These are phyloP conservation scores for Onthophagus sagittarius DNA, from an alignment of 2,888 invertebrate species.

Conservation along the genomic window DNA sequence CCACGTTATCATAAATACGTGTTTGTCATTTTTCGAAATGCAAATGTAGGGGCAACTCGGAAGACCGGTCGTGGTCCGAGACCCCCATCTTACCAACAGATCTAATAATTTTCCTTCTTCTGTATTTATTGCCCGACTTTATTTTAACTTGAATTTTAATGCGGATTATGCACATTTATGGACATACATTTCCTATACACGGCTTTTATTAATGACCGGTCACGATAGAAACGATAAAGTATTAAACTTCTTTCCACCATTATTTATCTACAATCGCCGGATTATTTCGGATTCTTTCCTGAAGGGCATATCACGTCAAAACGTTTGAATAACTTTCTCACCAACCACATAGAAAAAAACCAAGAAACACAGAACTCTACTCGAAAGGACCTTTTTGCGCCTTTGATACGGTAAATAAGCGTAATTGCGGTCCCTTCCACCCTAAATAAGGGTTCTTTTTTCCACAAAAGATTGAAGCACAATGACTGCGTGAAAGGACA, in stretches of 20 bases:
- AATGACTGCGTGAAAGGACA: neutral
- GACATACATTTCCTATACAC: conserved; percentile 9
- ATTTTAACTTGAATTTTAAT: conserved; percentile 14
- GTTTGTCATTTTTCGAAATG: conserved; percentile 5
- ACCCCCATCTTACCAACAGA: neutral
- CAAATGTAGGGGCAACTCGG: neutral
- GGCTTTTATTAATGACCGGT: conserved; percentile 8
- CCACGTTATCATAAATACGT: conserved; percentile 9
- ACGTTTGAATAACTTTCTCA: neutral
- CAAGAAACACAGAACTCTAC: neutral
- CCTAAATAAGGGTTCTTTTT: neutral
- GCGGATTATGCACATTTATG: conserved; percentile 13
- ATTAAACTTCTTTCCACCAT: neutral
- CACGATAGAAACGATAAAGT: neutral
- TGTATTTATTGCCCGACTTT: conserved; percentile 13
- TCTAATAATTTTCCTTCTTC: neutral
- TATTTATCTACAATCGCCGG: neutral
- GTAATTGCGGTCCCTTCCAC: neutral
- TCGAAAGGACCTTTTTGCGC: neutral
- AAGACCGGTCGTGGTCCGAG: neutral
- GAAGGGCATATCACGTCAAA: neutral
- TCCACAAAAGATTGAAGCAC: neutral
- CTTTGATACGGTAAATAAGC: neutral
- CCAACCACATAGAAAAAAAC: neutral
- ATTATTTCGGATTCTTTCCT: neutral